phyloP scores from a whole-genome alignment of 2,797 vertebrate species.

The Psittacula echo region DNA sequence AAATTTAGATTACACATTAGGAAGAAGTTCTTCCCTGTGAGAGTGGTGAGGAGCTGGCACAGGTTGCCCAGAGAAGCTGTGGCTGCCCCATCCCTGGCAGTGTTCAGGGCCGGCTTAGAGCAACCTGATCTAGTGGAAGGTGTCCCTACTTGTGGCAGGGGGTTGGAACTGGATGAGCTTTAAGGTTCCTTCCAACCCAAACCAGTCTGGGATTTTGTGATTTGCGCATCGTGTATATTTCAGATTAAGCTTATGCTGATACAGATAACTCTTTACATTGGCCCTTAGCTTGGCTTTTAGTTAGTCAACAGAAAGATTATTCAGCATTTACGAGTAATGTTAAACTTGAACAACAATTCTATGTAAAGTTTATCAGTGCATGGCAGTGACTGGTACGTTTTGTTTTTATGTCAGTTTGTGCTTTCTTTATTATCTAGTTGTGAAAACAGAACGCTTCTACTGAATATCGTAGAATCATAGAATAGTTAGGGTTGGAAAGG shows the following conservation, averaged over 20 bases:
- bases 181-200: neutral
- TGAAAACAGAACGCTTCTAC: neutral
- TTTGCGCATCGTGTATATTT: neutral
- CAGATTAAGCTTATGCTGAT: neutral
- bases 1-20: neutral
- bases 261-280: neutral
- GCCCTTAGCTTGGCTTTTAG: neutral
- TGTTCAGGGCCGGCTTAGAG: neutral
- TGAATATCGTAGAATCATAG: neutral
- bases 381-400: neutral
- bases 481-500: neutral
- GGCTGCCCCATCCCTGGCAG: neutral
- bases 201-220: neutral
- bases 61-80: neutral
- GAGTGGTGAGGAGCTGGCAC: accelerated
- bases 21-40: neutral
- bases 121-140: neutral
- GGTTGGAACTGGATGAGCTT: neutral
- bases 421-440: neutral
- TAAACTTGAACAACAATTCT: conserved; percentile 11
- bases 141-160: neutral
- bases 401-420: conserved; percentile 15
- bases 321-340: neutral
- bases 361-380: neutral
- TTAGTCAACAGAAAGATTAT: neutral